Evolutionary conservation across 2,888 invertebrate genomes (phyloP), one percentile per base, ranked within the genome.

Genomic region (Acleris sparsana): DNA sequence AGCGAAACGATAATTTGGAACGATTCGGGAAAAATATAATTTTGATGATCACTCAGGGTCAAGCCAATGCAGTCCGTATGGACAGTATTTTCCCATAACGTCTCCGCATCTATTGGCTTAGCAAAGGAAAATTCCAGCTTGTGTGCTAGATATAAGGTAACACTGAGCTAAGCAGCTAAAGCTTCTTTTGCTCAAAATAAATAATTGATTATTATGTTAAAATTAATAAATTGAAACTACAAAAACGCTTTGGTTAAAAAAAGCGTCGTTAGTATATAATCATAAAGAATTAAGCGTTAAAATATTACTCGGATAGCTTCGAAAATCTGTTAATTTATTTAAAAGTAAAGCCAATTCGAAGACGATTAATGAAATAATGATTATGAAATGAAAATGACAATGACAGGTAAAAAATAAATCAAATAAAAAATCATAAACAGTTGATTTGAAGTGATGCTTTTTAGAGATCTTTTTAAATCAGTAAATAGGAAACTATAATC

Each of bases 381-480:
- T 51, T 46, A 64, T 68, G 62, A 62, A 67, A 67, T 67, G 58
- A 69, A 64, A 62, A 69, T 67, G 67, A 57, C 53, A 63, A 53
- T 25, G 57, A 52, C 46, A 69, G 52, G 44, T 55, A 65, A 66
- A 57, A 55, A 66, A 25, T 44, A 59, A 53, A 68, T 29, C 60
- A 48, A 69, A 63, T 63, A 55, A 33, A 55, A 67, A 60, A 9
- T 59, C 66, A 55, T 63, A 58, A 73, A 75, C 55, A 73, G 46
- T 77, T 79, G 70, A 80, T 80, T 87, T 84, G 83, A 79, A 87
- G 88, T 88, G 87, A 89, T 86, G 87, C 85, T 86, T 88, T 64
- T 65, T 80, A 82, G 80, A 81, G 73, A 76, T 77, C 75, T 75
- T 70, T 78, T 79, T 72, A 71, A 65, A 71, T 75, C 69, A 74